These are phyloP conservation scores for Ovibos moschatus DNA, from an alignment of 2,113 vertebrate genomes.

Conservation along the genomic window DNA sequence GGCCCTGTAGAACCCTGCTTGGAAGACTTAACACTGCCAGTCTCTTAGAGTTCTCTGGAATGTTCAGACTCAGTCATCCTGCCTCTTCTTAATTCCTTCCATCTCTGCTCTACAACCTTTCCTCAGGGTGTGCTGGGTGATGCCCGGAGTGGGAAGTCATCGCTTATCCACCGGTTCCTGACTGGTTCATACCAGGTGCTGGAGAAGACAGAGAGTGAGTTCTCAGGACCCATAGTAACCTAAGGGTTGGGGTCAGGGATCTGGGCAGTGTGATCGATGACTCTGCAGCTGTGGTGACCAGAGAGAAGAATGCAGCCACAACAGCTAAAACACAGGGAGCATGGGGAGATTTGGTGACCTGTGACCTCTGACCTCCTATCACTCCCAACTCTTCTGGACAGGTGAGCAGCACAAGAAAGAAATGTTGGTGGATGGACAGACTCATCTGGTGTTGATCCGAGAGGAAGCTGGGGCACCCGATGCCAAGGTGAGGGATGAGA, in stretches of 20 bases:
- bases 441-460: slow-evolving; percentile 93
- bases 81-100: neutral
- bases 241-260: neutral
- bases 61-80: neutral
- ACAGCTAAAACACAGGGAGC: neutral
- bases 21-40: neutral
- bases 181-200: slow-evolving; percentile 91
- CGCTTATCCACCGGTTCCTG: slow-evolving; percentile 94
- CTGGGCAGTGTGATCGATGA: neutral
- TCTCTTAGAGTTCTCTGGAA: neutral
- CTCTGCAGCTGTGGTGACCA: neutral
- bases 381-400: slow-evolving; percentile 59
- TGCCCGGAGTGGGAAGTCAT: slow-evolving; percentile 91
- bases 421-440: slow-evolving; percentile 92
- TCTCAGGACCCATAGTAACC: accelerated
- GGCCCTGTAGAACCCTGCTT: neutral
- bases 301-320: neutral
- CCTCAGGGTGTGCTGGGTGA: slow-evolving; percentile 92
- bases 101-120: slow-evolving; percentile 23
- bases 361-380: neutral
- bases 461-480: slow-evolving; percentile 91
- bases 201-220: slow-evolving; percentile 92
- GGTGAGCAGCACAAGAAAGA: slow-evolving; percentile 96
- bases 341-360: neutral
- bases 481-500: slow-evolving; percentile 83